phyloP scores from a whole-genome alignment of 2,113 vertebrate species.

The Calyptomena viridis region DNA sequence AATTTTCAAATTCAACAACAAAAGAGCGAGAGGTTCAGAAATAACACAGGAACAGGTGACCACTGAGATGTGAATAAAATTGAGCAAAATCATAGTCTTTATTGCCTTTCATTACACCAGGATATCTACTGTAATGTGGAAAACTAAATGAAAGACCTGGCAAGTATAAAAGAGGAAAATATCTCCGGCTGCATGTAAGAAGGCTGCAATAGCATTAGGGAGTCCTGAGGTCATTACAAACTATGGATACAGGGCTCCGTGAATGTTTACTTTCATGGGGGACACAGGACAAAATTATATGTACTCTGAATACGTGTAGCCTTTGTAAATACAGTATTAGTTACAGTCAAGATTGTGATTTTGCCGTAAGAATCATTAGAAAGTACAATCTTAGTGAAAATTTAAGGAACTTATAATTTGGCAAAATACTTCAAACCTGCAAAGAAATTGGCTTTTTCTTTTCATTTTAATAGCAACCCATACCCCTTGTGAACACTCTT shows the following conservation, averaged over 20 bases:
- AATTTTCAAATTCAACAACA: not conserved
- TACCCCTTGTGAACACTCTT: not conserved
- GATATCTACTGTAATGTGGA: not conserved
- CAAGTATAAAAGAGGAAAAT: not conserved
- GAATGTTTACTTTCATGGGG: not conserved
- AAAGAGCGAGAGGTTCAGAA: not conserved
- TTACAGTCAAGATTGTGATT: not conserved
- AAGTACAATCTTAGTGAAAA: not conserved
- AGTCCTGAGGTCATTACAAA: not conserved
- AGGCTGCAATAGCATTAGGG: not conserved
- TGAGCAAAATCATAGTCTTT: not conserved
- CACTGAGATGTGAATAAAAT: not conserved
- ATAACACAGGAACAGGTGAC: not conserved
- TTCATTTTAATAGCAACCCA: not conserved
- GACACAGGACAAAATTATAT: not conserved
- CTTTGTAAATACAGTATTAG: not conserved
- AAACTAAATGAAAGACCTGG: not conserved
- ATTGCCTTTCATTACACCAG: not conserved
- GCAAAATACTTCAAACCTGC: not conserved
- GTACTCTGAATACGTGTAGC: not conserved
- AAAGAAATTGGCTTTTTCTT: not conserved
- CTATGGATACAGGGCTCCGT: not conserved
- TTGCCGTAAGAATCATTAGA: not conserved
- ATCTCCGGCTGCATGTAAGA: not conserved
- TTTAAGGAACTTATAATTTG: not conserved